Percentiles rank a stretch among this genome's conserved stretches.
These are phyloP conservation scores for Coecobrya sp. DNA, from an alignment of 2,888 invertebrate species.

Conservation along the genomic window DNA sequence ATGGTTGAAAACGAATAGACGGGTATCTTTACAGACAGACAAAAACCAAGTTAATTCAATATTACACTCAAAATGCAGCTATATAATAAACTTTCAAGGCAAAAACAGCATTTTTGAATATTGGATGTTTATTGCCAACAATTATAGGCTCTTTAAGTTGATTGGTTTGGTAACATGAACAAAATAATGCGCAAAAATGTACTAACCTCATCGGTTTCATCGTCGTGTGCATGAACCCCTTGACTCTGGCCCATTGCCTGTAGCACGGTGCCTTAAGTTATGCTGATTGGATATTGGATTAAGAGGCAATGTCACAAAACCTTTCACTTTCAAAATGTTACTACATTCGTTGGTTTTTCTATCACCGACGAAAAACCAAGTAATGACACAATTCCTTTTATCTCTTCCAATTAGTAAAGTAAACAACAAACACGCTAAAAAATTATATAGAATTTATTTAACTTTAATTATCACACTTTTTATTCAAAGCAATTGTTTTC, in stretches of 20 bases:
- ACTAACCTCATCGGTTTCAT: constrained; percentile 33
- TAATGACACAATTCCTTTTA: not conserved
- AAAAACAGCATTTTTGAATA: not conserved
- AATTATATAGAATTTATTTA: not conserved
- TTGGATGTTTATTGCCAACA: not conserved
- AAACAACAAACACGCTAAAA: not conserved
- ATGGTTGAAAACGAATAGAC: too few species aligned
- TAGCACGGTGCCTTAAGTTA: not conserved
- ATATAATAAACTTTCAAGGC: not conserved
- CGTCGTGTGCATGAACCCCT: not conserved
- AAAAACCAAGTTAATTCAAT: too few species aligned
- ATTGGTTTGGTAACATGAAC: not conserved
- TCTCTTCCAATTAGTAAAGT: not conserved
- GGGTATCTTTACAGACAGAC: too few species aligned
- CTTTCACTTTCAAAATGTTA: not conserved
- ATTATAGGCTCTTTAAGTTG: not conserved
- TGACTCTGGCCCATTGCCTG: constrained; percentile 44
- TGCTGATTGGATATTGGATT: not conserved
- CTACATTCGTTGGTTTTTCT: too few species aligned
- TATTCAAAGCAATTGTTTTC: not conserved
- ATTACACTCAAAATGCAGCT: not conserved
- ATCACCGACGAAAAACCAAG: too few species aligned
- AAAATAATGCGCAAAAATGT: not conserved
- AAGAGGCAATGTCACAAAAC: not conserved
- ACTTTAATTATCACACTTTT: not conserved